A percentile compares a stretch with the other conserved stretches of the same genome.
These are phyloP conservation scores for Germaria angustata DNA, from an alignment of 2,888 invertebrate species.

Conservation along the genomic window DNA sequence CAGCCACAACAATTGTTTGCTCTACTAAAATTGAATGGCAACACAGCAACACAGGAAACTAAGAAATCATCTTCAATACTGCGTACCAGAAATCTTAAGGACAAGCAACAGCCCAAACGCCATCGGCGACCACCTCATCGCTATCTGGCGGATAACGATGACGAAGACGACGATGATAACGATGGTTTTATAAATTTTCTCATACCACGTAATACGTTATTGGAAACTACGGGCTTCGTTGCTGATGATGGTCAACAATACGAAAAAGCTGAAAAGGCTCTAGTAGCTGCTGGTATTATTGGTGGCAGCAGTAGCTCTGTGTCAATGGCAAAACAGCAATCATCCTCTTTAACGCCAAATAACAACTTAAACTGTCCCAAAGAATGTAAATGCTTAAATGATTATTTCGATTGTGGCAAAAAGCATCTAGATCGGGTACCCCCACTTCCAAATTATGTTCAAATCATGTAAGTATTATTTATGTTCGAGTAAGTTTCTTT, in stretches of 20 bases:
- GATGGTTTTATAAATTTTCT: constrained; percentile 68
- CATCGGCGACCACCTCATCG: constrained; percentile 45
- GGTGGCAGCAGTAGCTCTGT: neutral
- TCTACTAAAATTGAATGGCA: constrained; percentile 71
- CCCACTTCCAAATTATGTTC: constrained; percentile 88
- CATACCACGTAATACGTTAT: constrained; percentile 66
- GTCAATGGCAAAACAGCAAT: constrained; percentile 52
- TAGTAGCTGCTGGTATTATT: constrained; percentile 62
- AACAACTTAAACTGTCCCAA: constrained; percentile 82
- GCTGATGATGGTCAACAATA: constrained; percentile 77
- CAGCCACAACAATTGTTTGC: constrained; percentile 76
- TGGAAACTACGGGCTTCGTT: constrained; percentile 76
- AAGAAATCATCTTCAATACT: constrained; percentile 23
- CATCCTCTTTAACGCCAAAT: constrained; percentile 72
- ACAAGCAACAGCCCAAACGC: constrained; percentile 30
- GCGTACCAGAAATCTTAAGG: constrained; percentile 39
- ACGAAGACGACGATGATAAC: constrained; percentile 43
- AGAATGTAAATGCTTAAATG: constrained; percentile 86
- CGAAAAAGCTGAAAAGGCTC: constrained; percentile 74
- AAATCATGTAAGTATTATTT: constrained; percentile 84
- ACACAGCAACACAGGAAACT: constrained; percentile 34
- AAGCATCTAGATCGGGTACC: constrained; percentile 86
- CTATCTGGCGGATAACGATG: neutral
- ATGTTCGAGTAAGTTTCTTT: no score
- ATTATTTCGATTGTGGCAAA: constrained; percentile 88